Evolutionary conservation across 1,140 invertebrate species (phyloP).

Genomic region (Planococcus citri): DNA sequence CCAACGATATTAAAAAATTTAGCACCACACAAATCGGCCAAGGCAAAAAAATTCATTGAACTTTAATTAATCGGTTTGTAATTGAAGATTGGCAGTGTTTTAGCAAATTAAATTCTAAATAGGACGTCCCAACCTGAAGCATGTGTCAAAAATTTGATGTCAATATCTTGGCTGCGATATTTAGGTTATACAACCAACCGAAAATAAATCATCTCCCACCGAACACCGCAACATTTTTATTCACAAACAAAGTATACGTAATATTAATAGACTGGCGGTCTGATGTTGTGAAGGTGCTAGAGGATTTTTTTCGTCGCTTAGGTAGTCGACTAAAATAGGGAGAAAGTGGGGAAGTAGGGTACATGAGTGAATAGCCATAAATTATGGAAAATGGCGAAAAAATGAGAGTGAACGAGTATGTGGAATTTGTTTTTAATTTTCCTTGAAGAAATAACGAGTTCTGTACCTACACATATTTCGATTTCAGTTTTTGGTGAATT

Average conservation of each 20-base stretch:
- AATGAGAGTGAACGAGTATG: no score
- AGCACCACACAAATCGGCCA: no score
- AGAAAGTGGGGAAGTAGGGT: no score
- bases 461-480: no score
- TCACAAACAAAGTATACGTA: slow-evolving; percentile 7
- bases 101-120: background rate
- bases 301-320: background rate
- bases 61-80: background rate
- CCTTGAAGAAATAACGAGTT: no score
- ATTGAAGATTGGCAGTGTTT: background rate
- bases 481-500: no score
- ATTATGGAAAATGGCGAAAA: no score
- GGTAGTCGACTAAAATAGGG: background rate
- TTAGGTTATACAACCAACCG: background rate
- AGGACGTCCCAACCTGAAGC: background rate
- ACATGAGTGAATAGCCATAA: no score
- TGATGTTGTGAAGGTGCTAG: background rate
- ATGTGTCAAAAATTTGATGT: slow-evolving; percentile 7
- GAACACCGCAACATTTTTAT: background rate
- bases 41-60: background rate
- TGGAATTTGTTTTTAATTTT: no score
- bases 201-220: slow-evolving; percentile 6
- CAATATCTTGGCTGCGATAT: background rate
- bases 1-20: no score
- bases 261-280: background rate